Evolutionary conservation across 2,797 vertebrate species (phyloP).

Genomic region (Sylvia borin): DNA sequence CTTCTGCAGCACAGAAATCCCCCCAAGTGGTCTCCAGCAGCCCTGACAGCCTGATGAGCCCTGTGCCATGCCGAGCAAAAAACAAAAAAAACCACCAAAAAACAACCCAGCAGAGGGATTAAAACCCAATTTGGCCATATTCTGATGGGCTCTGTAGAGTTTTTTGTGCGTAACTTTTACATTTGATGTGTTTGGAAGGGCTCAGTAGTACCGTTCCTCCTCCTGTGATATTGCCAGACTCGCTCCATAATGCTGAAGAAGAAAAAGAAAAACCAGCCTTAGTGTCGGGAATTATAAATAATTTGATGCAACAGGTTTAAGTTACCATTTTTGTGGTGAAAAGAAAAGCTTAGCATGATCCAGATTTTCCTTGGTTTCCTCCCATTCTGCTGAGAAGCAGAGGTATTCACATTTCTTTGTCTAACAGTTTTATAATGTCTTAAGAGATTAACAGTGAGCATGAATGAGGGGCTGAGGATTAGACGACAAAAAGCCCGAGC

Average conservation of each 20-base stretch:
- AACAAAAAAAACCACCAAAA: not conserved
- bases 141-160: not conserved
- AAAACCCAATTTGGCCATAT: not conserved
- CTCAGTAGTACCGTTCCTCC: not conserved
- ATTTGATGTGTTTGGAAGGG: constrained; percentile 53
- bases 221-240: constrained; percentile 52
- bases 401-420: constrained; percentile 87
- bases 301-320: constrained; percentile 84
- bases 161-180: not conserved
- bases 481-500: constrained; percentile 83
- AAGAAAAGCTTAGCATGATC: constrained; percentile 85
- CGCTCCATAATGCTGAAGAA: constrained; percentile 35
- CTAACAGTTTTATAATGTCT: constrained; percentile 87
- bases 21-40: not conserved
- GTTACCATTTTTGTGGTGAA: constrained; percentile 81
- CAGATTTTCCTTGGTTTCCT: constrained; percentile 84
- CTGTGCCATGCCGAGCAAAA: not conserved
- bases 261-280: not conserved
- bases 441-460: constrained; percentile 95
- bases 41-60: not conserved
- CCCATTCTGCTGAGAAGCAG: constrained; percentile 82
- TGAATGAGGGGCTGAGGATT: constrained; percentile 96
- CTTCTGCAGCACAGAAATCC: not conserved
- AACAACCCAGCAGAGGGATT: not conserved
- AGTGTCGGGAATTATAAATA: constrained; percentile 78